Evolutionary conservation across 1,140 invertebrate genomes (phyloP), one percentile per base, ranked within the genome.

Genomic region (Eumeta japonica): DNA sequence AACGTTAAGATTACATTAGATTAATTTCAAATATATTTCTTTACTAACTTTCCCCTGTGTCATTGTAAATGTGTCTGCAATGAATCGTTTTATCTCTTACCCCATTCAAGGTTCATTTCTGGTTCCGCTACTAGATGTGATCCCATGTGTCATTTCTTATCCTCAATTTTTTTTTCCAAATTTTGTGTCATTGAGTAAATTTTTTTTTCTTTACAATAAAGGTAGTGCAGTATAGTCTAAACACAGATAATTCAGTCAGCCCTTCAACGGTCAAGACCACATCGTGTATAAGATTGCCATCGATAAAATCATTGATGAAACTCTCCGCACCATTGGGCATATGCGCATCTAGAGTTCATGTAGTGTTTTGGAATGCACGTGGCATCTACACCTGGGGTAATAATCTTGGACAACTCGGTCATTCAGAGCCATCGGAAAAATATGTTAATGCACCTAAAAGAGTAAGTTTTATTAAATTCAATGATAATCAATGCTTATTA

Each of bases 391-490:
- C 73, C 0, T 89, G 84, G 81, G 88, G 88, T 10, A 67, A 83
- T 1, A 87, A 90, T 71, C 76, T 81, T 35, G 88, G 88, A 20
- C 87, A 90, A 58, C 56, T 90, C 20, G 87, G 87, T 44, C 80
- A 77, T 35, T 43, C 62, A 3, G 59, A 63, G 16, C 41, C 41
- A 18, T 59, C 62, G 15, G 67, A 73, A 3, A 73, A 62, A 45
- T 20, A 59, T 10, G 50, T 77, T 5, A 35, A 55, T 1, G 34
- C 47, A 5, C 79, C 79, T 2, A 75, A 72, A 64, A 55, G 65
- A 48, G 76, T 79, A 45, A 62, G 53, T 48, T 29, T 10, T 17
- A 3, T 9, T 16, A 14, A 13, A 12, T 33, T 41, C 7, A 10
- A 30, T 30, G 5, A 5, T 30, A 10, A 5, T 10, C 13, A 5